Evolutionary conservation across 2,797 vertebrate species (phyloP).

Genomic region (Arrhamphus sclerolepis): DNA sequence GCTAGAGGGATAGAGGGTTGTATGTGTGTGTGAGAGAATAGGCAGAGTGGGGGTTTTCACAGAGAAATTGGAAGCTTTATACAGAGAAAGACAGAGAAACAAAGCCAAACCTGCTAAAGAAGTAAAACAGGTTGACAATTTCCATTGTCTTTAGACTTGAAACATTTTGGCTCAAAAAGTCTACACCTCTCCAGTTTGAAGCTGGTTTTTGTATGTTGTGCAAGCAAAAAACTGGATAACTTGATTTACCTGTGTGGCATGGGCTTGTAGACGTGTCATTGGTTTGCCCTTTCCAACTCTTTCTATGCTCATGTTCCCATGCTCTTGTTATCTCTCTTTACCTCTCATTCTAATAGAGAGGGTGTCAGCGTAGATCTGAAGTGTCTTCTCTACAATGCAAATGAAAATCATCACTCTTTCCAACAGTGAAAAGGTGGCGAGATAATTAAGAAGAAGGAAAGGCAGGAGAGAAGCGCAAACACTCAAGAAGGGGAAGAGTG

Average conservation of each 20-base stretch:
- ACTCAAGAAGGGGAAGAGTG: constrained; percentile 33
- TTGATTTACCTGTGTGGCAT: constrained; percentile 20
- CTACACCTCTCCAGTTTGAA: neutral
- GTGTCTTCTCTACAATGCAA: constrained; percentile 45
- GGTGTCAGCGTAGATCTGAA: constrained; percentile 55
- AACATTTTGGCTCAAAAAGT: constrained; percentile 6
- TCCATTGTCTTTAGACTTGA: constrained; percentile 6
- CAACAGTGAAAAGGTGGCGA: constrained; percentile 37
- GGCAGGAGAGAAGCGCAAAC: constrained; percentile 31
- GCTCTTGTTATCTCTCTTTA: constrained; percentile 42
- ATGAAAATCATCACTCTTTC: constrained; percentile 51
- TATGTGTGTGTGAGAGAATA: constrained; percentile 25
- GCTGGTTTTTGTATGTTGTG: neutral
- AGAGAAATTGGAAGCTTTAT: constrained; percentile 21
- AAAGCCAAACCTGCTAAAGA: constrained; percentile 1
- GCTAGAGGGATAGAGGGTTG: constrained; percentile 55
- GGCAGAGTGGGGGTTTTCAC: constrained; percentile 18
- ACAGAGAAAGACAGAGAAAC: constrained; percentile 5
- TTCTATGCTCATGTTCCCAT: constrained; percentile 66
- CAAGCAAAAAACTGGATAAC: neutral
- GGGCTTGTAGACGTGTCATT: neutral
- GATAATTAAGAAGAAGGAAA: constrained; percentile 21
- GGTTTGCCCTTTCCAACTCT: constrained; percentile 1
- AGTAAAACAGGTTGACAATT: neutral
- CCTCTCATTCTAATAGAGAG: constrained; percentile 38